phyloP scores from a whole-genome alignment of 2,888 invertebrate species.

The Oconnorella tubifera region DNA sequence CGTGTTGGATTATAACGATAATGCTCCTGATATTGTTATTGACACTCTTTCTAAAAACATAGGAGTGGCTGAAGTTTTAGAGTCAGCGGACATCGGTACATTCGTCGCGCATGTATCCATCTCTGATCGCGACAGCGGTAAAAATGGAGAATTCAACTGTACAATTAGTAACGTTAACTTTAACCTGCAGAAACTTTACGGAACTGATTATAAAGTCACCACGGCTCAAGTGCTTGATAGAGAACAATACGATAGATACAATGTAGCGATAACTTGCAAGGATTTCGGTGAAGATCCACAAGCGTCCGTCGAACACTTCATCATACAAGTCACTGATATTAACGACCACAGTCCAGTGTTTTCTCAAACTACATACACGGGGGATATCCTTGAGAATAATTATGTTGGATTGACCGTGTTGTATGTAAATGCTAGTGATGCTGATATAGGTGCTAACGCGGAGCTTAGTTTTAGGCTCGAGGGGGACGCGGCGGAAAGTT shows the following conservation, averaged over 20 bases:
- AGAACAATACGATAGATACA: constrained; percentile 21
- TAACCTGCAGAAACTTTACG: constrained; percentile 13
- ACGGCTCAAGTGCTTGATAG: constrained; percentile 26
- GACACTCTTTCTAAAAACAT: constrained; percentile 73
- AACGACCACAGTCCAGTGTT: constrained; percentile 26
- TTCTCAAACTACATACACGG: constrained; percentile 9
- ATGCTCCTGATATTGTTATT: constrained; percentile 78
- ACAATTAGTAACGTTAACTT: constrained; percentile 2
- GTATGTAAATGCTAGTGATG: constrained; percentile 42
- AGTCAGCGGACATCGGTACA: constrained; percentile 25
- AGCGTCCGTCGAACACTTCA: constrained; percentile 19
- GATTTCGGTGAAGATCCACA: constrained; percentile 26
- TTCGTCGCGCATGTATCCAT: constrained; percentile 28
- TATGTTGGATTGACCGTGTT: constrained; percentile 14
- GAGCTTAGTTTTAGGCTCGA: constrained; percentile 8
- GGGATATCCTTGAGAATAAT: constrained; percentile 20
- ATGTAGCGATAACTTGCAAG: constrained; percentile 23
- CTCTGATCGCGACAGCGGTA: constrained; percentile 26
- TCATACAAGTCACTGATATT: constrained; percentile 19
- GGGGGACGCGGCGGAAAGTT: constrained; percentile 61
- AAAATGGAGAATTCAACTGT: constrained; percentile 20
- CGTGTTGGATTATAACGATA: constrained; percentile 74
- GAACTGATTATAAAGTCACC: constrained; percentile 23
- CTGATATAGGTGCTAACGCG: constrained; percentile 41
- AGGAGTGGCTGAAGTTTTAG: constrained; percentile 7